Evolutionary conservation across 2,888 invertebrate species (phyloP), one percentile per base, ranked within the genome.

Genomic region (Eupithecia subumbrata): DNA sequence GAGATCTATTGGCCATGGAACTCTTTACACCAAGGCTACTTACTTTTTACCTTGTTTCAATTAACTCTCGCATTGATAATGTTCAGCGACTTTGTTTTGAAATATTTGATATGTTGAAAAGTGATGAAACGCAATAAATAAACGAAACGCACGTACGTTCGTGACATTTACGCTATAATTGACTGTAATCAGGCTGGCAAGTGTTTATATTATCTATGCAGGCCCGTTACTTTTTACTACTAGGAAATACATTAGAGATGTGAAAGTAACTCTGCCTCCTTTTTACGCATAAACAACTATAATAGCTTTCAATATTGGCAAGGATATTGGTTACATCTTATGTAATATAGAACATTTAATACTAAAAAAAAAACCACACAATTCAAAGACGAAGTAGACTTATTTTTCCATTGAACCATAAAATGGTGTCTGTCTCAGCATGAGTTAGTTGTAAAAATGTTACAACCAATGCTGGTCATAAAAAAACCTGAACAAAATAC

Each of bases 91-190:
- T 25, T 25, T 68, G 68, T 43, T 68, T 68, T 43, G 68, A 68
- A 68, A 68, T 43, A 40, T 14, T 22, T 8, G 14, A 68, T 25
- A 7, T 68, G 68, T 40, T 43, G 43, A 40, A 40, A 68, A 40
- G 22, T 68, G 40, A 45, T 25, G 68, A 68, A 68, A 68, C 14
- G 7, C 68, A 16, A 22, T 12, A 40, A 45, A 25, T 43, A 22
- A 12, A 12, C 67, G 71, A 60, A 71, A 63, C 60, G 25, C 71
- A 71, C 71, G 71, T 71, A 18, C 60, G 43, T 43, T 30, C 63
- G 71, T 71, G 71, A 71, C 71, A 45, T 64, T 64, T 18, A 22
- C 1, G 11, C 16, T 63, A 14, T 2, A 25, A 14, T 11, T 5
- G 25, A 25, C 45, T 45, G 60, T 71, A 30, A 71, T 71, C 63